Percentiles rank a stretch among this genome's conserved stretches.
phyloP scores from a whole-genome alignment of 1,140 invertebrate species.

The Polypedilum pembai region DNA sequence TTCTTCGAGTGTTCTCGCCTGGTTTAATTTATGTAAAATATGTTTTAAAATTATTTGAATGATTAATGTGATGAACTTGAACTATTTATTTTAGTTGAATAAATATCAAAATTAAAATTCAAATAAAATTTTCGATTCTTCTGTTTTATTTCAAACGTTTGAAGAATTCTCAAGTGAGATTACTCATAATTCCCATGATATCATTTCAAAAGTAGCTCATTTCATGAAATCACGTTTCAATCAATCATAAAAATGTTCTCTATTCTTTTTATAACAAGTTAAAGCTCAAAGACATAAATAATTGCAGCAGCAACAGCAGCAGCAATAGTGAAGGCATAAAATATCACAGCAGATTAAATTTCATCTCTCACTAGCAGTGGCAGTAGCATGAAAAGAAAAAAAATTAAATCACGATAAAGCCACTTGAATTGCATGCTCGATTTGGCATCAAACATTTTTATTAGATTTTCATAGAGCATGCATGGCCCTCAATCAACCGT shows the following conservation, averaged over 20 bases:
- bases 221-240: not conserved
- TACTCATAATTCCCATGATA: too few species aligned
- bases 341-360: not conserved
- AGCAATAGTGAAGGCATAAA: not conserved
- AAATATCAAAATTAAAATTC: too few species aligned
- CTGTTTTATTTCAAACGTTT: too few species aligned
- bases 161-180: too few species aligned
- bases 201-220: too few species aligned
- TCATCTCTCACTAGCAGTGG: not conserved
- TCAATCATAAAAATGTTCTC: not conserved
- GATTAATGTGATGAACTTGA: too few species aligned
- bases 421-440: not conserved
- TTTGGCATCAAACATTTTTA: conserved; percentile 1
- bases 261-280: not conserved
- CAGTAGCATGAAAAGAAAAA: not conserved
- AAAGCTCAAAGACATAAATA: not conserved
- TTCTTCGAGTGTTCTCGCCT: too few species aligned
- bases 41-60: too few species aligned
- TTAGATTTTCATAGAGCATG: not conserved
- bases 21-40: too few species aligned
- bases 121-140: too few species aligned
- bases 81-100: too few species aligned
- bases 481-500: not conserved
- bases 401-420: conserved; percentile 6
- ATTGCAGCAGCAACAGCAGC: not conserved